These are phyloP conservation scores for Leucoptera coffeella DNA, from an alignment of 2,888 invertebrate species.

Conservation along the genomic window DNA sequence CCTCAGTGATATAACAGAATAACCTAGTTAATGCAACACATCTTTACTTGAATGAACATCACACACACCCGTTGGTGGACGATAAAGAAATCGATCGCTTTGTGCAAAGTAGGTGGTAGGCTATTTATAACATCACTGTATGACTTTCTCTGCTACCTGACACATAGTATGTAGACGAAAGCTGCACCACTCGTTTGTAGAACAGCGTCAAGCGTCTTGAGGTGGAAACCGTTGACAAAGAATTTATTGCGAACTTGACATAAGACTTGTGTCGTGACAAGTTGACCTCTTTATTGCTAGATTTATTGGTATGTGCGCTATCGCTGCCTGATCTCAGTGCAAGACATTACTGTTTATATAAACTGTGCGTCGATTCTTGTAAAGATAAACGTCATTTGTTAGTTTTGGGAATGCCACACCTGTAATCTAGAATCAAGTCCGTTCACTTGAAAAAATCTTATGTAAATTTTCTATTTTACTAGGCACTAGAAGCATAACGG, in stretches of 20 bases:
- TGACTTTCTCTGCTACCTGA: constrained; percentile 40
- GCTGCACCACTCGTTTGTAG: constrained; percentile 31
- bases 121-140: constrained; percentile 22
- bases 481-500: constrained; percentile 1
- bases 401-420: constrained; percentile 3
- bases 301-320: too few relatives aligned
- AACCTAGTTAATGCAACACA: neutral
- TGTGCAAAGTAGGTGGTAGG: constrained; percentile 6
- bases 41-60: neutral
- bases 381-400: too few relatives aligned
- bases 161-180: constrained; percentile 37
- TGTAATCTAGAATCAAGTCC: neutral
- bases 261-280: too few relatives aligned
- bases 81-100: constrained; percentile 15
- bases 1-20: neutral
- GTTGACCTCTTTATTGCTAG: too few relatives aligned
- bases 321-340: too few relatives aligned
- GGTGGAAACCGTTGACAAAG: too few relatives aligned
- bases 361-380: too few relatives aligned
- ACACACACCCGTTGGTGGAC: constrained; percentile 1
- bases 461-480: constrained; percentile 1
- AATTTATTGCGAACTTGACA: too few relatives aligned
- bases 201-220: constrained; percentile 13
- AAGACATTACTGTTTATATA: too few relatives aligned
- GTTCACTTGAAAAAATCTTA: neutral